A percentile compares a stretch with the other conserved stretches of the same genome.
phyloP scores from a whole-genome alignment of 2,113 vertebrate genomes.

The Meles meles region DNA sequence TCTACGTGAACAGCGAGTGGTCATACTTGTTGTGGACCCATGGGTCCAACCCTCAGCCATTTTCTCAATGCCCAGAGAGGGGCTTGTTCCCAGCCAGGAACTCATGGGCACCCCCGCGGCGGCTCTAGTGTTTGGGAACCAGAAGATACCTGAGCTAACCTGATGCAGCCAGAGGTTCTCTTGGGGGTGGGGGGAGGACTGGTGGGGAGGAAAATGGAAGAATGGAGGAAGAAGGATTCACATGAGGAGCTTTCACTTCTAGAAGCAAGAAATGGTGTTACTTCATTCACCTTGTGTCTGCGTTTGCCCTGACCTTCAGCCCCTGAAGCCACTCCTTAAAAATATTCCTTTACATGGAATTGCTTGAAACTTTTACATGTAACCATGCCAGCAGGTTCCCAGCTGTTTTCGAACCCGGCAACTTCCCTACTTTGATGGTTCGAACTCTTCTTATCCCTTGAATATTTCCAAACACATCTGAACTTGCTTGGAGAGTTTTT shows the following conservation, averaged over 20 bases:
- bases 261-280: not conserved
- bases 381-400: not conserved
- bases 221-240: not conserved
- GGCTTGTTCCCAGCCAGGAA: not conserved
- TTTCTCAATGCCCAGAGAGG: not conserved
- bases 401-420: not conserved
- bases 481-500: conserved; percentile 32
- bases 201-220: too few relatives aligned
- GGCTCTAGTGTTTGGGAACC: not conserved
- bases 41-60: not conserved
- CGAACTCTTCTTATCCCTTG: not conserved
- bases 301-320: not conserved
- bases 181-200: fast-evolving
- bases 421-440: not conserved
- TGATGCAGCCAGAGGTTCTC: not conserved
- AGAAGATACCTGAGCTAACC: not conserved
- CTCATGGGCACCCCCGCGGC: too few relatives aligned
- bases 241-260: not conserved
- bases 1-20: not conserved
- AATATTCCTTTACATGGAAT: not conserved
- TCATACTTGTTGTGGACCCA: not conserved
- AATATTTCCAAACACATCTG: conserved; percentile 31
- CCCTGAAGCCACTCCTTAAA: not conserved
- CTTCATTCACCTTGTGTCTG: not conserved
- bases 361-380: not conserved